A percentile compares a stretch with the other conserved stretches of the same genome.
Conservation (phyloP, 2,888 invertebrate genomes). For the Galerucella calmariensis region DNA sequence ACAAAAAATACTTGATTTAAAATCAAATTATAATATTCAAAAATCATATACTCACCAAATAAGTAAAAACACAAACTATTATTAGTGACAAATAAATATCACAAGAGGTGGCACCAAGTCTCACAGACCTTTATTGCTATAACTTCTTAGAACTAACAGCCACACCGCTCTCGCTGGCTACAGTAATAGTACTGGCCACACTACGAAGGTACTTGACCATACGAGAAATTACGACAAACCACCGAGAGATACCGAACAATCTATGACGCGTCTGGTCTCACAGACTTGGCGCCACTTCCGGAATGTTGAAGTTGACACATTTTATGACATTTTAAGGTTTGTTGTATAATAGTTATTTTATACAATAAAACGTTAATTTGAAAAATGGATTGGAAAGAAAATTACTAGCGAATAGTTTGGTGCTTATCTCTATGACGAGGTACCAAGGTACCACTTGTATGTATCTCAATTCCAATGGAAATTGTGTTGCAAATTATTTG, state of each 20-base stretch:
- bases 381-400: too few relatives aligned
- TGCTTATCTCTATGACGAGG: too few relatives aligned
- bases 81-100: neutral
- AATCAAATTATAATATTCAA: conserved; percentile 1
- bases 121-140: neutral
- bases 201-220: neutral
- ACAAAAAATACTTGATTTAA: neutral
- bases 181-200: conserved; percentile 1
- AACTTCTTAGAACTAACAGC: neutral
- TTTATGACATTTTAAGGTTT: too few relatives aligned
- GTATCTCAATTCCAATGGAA: too few relatives aligned
- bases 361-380: too few relatives aligned
- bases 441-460: too few relatives aligned
- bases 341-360: too few relatives aligned
- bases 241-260: neutral
- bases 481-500: too few relatives aligned
- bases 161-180: neutral
- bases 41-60: neutral
- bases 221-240: neutral
- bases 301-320: neutral
- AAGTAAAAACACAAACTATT: neutral
- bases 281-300: conserved; percentile 2
- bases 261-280: neutral
- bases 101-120: conserved; percentile 8
- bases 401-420: too few relatives aligned